Percentiles rank a stretch among this genome's conserved stretches.
phyloP scores from a whole-genome alignment of 1,140 invertebrate genomes.

The Steinernema feltiae region DNA sequence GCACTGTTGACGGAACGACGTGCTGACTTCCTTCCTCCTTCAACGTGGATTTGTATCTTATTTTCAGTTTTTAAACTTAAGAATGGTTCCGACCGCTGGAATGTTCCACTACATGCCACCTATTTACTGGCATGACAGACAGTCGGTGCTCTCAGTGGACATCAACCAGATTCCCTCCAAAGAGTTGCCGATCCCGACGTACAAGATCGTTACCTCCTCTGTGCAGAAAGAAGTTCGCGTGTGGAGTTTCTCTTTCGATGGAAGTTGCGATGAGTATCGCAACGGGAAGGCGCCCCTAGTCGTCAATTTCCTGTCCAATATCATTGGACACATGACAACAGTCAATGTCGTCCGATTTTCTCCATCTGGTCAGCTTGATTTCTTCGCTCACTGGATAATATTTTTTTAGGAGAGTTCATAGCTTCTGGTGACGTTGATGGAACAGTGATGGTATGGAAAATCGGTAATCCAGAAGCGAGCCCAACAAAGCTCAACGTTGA shows the following conservation, averaged over 20 bases:
- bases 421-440: constrained; percentile 38
- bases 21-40: neutral
- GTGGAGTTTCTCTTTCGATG: constrained; percentile 30
- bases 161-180: constrained; percentile 8
- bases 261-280: neutral
- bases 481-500: neutral
- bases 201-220: constrained; percentile 26
- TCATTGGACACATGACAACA: constrained; percentile 22
- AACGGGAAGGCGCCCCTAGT: constrained; percentile 18
- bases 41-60: neutral
- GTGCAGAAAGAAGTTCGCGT: constrained; percentile 36
- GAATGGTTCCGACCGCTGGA: neutral
- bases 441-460: constrained; percentile 26
- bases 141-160: constrained; percentile 32
- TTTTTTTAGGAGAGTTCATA: constrained; percentile 26
- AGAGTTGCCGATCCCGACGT: neutral
- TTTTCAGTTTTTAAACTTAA: neutral
- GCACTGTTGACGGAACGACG: too few relatives aligned
- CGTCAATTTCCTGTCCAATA: constrained; percentile 35
- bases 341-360: constrained; percentile 34
- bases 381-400: neutral
- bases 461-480: constrained; percentile 22
- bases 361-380: constrained; percentile 16
- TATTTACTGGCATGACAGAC: constrained; percentile 36
- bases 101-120: constrained; percentile 38